A percentile compares a stretch with the other conserved stretches of the same genome.
Conservation (phyloP, 2,797 vertebrate species). For the Merluccius polli region DNA sequence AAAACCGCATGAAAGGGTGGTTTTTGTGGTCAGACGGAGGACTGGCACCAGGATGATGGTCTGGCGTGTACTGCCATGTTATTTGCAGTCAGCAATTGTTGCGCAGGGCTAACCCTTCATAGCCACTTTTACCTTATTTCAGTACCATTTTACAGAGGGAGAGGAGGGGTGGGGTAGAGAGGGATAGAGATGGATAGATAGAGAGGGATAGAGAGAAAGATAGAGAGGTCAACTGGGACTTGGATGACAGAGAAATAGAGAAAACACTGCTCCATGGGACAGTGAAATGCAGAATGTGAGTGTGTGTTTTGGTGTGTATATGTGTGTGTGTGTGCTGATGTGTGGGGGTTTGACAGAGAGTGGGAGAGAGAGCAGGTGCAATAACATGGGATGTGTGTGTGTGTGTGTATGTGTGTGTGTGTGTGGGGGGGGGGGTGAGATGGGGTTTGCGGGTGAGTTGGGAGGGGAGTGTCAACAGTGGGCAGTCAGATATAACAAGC, state of each 20-base stretch:
- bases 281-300: slow-evolving; percentile 11
- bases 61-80: slow-evolving; percentile 7
- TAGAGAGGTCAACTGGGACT: slow-evolving; percentile 25
- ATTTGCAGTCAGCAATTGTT: slow-evolving; percentile 22
- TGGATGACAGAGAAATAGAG: slow-evolving; percentile 29
- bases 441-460: slow-evolving; percentile 22
- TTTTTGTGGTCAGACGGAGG: slow-evolving; percentile 9
- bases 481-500: slow-evolving; percentile 58
- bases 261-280: slow-evolving; percentile 22
- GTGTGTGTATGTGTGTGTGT: too few relatives aligned
- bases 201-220: neutral
- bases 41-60: slow-evolving; percentile 12
- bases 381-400: slow-evolving; percentile 66
- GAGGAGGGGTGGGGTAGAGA: too few relatives aligned
- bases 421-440: slow-evolving; percentile 39
- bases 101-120: slow-evolving; percentile 8
- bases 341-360: slow-evolving; percentile 37
- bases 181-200: neutral
- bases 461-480: neutral
- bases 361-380: slow-evolving; percentile 63
- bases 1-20: slow-evolving; percentile 15
- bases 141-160: neutral
- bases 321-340: slow-evolving; percentile 17
- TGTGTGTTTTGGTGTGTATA: slow-evolving; percentile 9
- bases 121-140: slow-evolving; percentile 16